Conservation (phyloP, 2,113 vertebrate genomes). For the Laticauda colubrina region DNA sequence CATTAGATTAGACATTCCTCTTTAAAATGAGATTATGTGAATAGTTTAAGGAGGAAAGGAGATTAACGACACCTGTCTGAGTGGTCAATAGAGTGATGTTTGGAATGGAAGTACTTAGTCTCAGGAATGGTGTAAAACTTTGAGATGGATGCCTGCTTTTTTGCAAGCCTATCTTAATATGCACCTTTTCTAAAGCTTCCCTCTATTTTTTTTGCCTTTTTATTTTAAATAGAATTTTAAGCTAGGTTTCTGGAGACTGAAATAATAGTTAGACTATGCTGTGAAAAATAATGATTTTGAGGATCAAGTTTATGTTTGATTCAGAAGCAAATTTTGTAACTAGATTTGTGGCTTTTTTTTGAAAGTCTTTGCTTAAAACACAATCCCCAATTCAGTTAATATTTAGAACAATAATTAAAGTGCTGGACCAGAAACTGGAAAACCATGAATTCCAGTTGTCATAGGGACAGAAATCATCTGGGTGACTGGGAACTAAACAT, state of each 20-base stretch:
- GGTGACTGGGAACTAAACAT: background rate
- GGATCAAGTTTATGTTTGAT: background rate
- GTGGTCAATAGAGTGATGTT: background rate
- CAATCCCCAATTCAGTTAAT: background rate
- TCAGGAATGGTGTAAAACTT: background rate
- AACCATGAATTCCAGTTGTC: background rate
- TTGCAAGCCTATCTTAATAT: background rate
- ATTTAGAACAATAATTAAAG: background rate
- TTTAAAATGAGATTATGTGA: background rate
- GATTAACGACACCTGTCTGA: background rate
- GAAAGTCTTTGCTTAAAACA: background rate
- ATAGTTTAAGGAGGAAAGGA: background rate
- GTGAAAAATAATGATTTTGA: background rate
- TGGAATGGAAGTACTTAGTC: background rate
- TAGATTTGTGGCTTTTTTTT: background rate
- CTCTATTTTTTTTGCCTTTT: background rate
- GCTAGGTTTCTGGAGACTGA: background rate
- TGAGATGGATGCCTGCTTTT: background rate
- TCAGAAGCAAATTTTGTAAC: background rate
- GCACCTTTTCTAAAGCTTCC: background rate
- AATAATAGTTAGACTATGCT: background rate
- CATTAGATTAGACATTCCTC: background rate
- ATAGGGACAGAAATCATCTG: background rate
- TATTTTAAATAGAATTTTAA: background rate
- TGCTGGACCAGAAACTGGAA: background rate